Evolutionary conservation across 2,888 invertebrate species (phyloP), one percentile per base, ranked within the genome.

Genomic region (Dendrolimus pini): DNA sequence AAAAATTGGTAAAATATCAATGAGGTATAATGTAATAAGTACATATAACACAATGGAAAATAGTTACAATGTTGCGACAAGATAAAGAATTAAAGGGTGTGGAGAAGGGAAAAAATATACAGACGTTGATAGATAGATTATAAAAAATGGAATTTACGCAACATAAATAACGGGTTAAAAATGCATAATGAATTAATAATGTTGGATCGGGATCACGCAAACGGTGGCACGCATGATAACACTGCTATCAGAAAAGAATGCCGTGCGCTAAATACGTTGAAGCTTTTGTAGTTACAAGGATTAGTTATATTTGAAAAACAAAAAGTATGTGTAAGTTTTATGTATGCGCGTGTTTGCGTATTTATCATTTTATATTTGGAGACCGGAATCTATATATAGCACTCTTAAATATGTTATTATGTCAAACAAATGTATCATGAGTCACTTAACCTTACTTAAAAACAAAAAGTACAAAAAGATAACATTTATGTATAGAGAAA

Each of bases 251-350:
- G 9, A 47, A 47, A 12, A 47, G 47, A 47, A 47, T 47, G 47
- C 9, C 47, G 47, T 9, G 47, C 47, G 10, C 47, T 47, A 47
- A 47, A 47, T 12, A 10, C 47, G 47, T 55, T 61, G 58, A 60
- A 62, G 61, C 57, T 55, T 30, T 47, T 47, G 47, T 47, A 54
- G 56, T 58, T 54, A 53, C 55, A 30, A 58, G 62, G 61, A 65
- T 65, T 65, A 62, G 12, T 58, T 65, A 65, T 64, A 62, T 67
- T 62, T 62, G 62, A 62, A 65, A 60, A 62, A 62, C 61, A 64
- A 66, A 66, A 65, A 47, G 47, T 47, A 47, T 2, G 9, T 47
- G 6, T 47, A 47, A 9, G 47, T 2, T 47, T 9, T 47, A 47
- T 47, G 12, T 12, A 47, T 47, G 12, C 30, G 47, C 47, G 47